phyloP scores from a whole-genome alignment of 2,797 vertebrate species.

The Otolemur crassicaudatus region DNA sequence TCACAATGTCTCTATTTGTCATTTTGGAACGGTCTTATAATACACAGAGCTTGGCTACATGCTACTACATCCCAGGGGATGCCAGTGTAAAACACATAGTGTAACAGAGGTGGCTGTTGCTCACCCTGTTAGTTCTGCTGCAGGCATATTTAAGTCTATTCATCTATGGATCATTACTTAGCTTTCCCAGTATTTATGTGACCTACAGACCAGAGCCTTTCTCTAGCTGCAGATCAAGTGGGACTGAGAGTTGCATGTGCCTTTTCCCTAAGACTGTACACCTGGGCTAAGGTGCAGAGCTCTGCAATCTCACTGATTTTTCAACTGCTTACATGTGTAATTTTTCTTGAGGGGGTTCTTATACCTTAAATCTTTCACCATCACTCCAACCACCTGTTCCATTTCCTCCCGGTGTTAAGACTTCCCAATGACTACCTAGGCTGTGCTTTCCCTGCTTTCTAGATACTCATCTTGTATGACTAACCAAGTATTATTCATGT shows the following conservation, averaged over 20 bases:
- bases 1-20: slow-evolving; percentile 19
- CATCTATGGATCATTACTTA: slow-evolving; percentile 38
- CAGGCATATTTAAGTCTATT: neutral
- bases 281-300: neutral
- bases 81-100: slow-evolving; percentile 48
- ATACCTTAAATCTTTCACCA: neutral
- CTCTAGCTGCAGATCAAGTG: neutral
- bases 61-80: neutral
- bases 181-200: neutral
- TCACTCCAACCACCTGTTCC: neutral
- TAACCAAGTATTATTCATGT: neutral
- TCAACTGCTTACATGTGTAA: neutral
- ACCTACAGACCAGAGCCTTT: neutral
- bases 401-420: neutral
- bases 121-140: neutral
- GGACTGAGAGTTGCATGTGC: neutral
- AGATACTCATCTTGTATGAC: neutral
- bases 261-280: neutral
- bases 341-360: neutral
- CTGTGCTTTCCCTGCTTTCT: neutral
- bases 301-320: neutral
- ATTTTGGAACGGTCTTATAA: neutral
- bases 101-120: neutral
- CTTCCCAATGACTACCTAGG: neutral
- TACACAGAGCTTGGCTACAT: neutral